phyloP scores from a whole-genome alignment of 2,113 vertebrate genomes.

The Microcebus jonahi region DNA sequence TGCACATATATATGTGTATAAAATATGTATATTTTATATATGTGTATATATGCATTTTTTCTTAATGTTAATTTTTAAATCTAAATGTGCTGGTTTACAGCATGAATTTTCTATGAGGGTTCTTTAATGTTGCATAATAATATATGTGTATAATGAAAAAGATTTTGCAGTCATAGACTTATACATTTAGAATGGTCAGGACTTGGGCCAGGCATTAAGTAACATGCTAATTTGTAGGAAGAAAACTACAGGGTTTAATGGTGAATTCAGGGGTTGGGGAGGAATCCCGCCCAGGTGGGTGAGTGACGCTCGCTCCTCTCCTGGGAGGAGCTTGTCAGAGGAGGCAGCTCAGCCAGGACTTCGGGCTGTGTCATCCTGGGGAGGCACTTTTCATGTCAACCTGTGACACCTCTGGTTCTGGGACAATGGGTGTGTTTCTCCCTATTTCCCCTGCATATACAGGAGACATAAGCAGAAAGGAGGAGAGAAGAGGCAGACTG shows the following conservation, averaged over 20 bases:
- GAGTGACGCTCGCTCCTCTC: not conserved
- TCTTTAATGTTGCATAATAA: not conserved
- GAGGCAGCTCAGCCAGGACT: not conserved
- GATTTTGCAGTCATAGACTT: not conserved
- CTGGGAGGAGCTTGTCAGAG: no score
- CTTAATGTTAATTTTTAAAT: not conserved
- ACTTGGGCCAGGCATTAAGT: not conserved
- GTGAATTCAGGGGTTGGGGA: not conserved
- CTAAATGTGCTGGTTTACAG: not conserved
- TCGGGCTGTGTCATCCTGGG: no score
- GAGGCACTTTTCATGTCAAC: not conserved
- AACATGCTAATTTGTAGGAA: not conserved
- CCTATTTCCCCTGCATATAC: not conserved
- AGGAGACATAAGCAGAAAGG: not conserved
- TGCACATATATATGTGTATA: not conserved
- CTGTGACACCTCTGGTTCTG: not conserved
- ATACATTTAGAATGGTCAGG: not conserved
- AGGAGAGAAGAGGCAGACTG: not conserved
- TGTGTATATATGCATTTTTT: not conserved
- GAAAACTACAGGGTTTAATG: not conserved
- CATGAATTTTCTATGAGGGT: not conserved
- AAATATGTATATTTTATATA: no score
- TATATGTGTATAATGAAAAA: not conserved
- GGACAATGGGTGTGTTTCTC: not conserved
- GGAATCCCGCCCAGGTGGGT: fast-evolving